Base-by-base conservation (phyloP, 2,797 vertebrate species). In the Sternotherus odoratus region DNA sequence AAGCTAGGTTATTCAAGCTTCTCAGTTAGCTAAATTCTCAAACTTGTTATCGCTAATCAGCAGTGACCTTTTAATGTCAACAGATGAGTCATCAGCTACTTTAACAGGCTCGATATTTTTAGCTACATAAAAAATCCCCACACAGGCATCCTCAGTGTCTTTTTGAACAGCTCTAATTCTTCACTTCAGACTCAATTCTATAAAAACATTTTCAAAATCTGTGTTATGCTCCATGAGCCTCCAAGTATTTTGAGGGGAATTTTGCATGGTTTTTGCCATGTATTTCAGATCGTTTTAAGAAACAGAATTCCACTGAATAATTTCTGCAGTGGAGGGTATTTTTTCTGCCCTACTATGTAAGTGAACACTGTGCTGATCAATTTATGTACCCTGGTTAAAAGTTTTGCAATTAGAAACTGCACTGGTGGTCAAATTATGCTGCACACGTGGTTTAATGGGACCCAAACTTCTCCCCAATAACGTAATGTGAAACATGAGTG, bases 71-170 rank as follows among this genome's bases (percentile, higher is more conserved):
- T 94, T 90, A 92, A 12, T 88, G 91, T 89, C 91, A 95, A 87
- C 82, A 96, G 89, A 95, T 95, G 87, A 96, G 88, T 91, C 95
- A 95, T 79, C 94, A 87, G 94, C 87, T 94, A 78, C 93, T 95
- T 94, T 80, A 39, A 56, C 84, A 95, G 33, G 17, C 79, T 83
- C 75, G 46, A 85, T 96, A 96, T 94, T 94, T 95, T 97, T 96
- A 97, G 90, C 85, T 93, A 26, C 69, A 16, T 11, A 77, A 94
- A 9, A 51, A 54, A 74, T 12, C 3, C 0, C 36, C 19, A 89
- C 56, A 87, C 5, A 90, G 48, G 80, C 91, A 92, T 12, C 49
- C 78, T 86, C 50, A 54, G 6, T 77, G 77, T 69, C n/a, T 54
- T 30, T n/a, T 79, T 86, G 88, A 88, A 96, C 90, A 90, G 33